phyloP scores from a whole-genome alignment of 1,140 invertebrate genomes.

The Ganaspis sp. region DNA sequence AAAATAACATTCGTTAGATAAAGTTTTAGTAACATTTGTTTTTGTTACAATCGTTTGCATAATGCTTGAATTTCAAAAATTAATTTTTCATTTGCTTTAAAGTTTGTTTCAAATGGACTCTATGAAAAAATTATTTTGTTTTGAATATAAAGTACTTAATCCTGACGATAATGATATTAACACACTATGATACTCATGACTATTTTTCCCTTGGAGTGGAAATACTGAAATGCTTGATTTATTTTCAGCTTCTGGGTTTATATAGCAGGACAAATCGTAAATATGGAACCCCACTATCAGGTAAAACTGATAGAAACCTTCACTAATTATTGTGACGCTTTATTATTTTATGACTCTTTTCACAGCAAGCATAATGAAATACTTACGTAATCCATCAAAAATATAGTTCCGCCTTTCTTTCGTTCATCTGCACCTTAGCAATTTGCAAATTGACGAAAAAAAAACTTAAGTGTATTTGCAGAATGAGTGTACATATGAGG shows the following conservation, averaged over 20 bases:
- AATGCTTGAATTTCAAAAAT: no score
- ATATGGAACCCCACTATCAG: conserved; percentile 53
- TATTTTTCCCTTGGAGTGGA: conserved; percentile 28
- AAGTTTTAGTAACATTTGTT: no score
- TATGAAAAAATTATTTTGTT: no score
- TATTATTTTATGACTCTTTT: conserved; percentile 31
- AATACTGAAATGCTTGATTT: conserved; percentile 11
- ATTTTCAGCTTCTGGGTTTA: conserved; percentile 51
- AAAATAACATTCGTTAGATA: no score
- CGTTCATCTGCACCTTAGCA: background rate
- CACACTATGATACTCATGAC: conserved; percentile 37
- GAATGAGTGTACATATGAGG: background rate
- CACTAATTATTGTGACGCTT: conserved; percentile 42
- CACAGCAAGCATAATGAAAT: background rate
- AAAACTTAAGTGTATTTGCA: background rate
- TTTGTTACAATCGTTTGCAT: no score
- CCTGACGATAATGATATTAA: no score
- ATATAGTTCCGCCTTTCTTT: conserved; percentile 42
- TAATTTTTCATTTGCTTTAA: no score
- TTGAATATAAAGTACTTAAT: no score
- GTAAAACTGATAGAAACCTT: conserved; percentile 45
- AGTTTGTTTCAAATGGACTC: no score
- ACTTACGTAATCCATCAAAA: conserved; percentile 44
- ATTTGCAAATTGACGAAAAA: background rate
- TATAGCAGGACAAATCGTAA: conserved; percentile 50